Percentiles rank a stretch among this genome's conserved stretches.
Evolutionary conservation across 2,888 invertebrate genomes (phyloP).

Genomic region (Drosophila helvetica): DNA sequence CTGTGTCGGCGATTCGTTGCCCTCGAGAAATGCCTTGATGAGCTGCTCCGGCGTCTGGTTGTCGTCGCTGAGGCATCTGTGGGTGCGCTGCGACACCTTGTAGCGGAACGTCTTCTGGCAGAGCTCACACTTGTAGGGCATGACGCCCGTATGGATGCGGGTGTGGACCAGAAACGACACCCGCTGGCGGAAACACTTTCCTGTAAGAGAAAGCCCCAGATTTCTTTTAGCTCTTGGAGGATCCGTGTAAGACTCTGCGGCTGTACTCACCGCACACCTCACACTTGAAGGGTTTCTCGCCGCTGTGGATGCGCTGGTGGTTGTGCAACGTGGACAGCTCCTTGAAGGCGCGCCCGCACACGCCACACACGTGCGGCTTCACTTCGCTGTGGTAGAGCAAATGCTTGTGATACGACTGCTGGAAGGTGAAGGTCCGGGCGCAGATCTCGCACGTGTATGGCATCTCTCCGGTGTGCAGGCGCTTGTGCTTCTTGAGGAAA

Average conservation of each 20-base stretch:
- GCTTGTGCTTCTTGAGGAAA: slow-evolving; percentile 94
- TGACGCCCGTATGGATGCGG: slow-evolving; percentile 91
- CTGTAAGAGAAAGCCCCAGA: slow-evolving; percentile 83
- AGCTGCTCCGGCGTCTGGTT: slow-evolving; percentile 75
- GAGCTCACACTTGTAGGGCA: slow-evolving; percentile 93
- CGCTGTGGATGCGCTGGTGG: slow-evolving; percentile 90
- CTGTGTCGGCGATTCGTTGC: slow-evolving; percentile 66
- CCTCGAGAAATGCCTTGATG: slow-evolving; percentile 78
- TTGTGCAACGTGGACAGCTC: slow-evolving; percentile 94
- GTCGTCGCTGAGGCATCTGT: slow-evolving; percentile 86
- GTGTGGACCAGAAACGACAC: slow-evolving; percentile 94
- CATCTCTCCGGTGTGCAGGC: slow-evolving; percentile 94
- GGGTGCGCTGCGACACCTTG: slow-evolving; percentile 93
- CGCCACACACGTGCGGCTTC: slow-evolving; percentile 90
- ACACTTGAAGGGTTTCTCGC: slow-evolving; percentile 94
- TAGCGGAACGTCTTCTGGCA: slow-evolving; percentile 93
- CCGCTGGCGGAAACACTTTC: slow-evolving; percentile 93
- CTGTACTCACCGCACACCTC: slow-evolving; percentile 90
- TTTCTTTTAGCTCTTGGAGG: not conserved
- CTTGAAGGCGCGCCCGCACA: slow-evolving; percentile 93
- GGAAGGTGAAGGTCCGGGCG: slow-evolving; percentile 94
- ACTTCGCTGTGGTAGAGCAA: slow-evolving; percentile 94
- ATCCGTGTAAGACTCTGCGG: not conserved
- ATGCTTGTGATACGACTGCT: slow-evolving; percentile 95
- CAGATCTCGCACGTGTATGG: slow-evolving; percentile 93